A percentile compares a stretch with the other conserved stretches of the same genome.
phyloP scores from a whole-genome alignment of 2,888 invertebrate genomes.

The Coecobrya sp. region DNA sequence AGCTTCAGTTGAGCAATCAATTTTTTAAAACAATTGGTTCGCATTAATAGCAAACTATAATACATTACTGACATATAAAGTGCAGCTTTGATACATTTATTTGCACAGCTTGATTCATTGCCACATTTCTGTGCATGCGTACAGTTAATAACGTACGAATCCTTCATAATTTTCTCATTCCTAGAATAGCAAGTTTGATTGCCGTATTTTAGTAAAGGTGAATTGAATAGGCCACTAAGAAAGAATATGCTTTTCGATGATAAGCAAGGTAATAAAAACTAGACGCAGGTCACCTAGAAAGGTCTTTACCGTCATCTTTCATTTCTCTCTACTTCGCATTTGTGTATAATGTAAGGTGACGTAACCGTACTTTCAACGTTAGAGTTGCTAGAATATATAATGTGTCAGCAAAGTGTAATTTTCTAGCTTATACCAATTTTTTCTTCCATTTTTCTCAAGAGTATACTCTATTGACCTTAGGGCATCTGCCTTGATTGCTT shows the following conservation, averaged over 20 bases:
- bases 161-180: too few relatives aligned
- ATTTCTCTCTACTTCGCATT: background rate
- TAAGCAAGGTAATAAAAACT: background rate
- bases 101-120: too few relatives aligned
- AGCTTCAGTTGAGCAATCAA: too few relatives aligned
- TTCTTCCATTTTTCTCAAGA: background rate
- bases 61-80: too few relatives aligned
- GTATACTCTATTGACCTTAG: background rate
- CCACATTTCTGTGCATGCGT: too few relatives aligned
- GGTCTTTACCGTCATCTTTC: background rate
- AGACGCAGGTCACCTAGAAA: background rate
- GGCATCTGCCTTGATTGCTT: slow-evolving; percentile 42
- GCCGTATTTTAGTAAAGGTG: too few relatives aligned
- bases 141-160: too few relatives aligned
- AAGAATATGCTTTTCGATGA: background rate
- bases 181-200: too few relatives aligned
- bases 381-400: background rate
- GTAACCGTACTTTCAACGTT: background rate
- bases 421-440: background rate
- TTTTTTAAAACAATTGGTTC: too few relatives aligned
- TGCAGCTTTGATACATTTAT: too few relatives aligned
- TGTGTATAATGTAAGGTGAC: background rate
- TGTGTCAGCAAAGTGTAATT: background rate
- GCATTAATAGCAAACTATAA: too few relatives aligned
- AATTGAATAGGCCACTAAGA: too few relatives aligned